These are phyloP conservation scores for Salvelinus sp. DNA, from an alignment of 2,113 vertebrate genomes.

Conservation along the genomic window DNA sequence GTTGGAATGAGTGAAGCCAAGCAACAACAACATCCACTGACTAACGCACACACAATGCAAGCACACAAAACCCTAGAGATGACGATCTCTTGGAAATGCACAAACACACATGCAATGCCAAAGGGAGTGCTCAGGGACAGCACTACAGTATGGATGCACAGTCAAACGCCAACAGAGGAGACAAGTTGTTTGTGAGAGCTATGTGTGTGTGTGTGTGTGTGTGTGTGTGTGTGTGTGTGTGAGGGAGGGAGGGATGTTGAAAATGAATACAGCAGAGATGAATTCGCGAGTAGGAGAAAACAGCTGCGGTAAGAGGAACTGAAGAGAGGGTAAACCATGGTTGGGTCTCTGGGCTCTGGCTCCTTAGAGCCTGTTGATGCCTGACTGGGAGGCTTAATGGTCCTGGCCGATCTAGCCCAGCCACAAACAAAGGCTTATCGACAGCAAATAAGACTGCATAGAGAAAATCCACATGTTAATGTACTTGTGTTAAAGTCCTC, in stretches of 20 bases:
- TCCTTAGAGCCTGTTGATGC: background rate
- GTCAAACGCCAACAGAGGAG: background rate
- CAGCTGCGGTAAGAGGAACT: background rate
- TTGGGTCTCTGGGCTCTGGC: background rate
- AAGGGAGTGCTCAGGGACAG: background rate
- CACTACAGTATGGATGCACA: background rate
- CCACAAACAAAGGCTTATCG: background rate
- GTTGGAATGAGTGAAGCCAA: conserved; percentile 60
- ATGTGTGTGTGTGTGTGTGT: background rate
- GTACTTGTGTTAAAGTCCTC: too few species aligned
- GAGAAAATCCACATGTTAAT: too few species aligned
- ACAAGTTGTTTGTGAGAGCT: background rate
- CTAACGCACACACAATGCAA: background rate
- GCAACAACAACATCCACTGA: conserved; percentile 35
- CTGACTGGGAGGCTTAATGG: background rate
- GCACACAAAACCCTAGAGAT: background rate
- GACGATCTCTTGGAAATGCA: background rate
- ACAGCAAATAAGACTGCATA: background rate
- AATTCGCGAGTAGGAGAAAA: conserved; percentile 10
- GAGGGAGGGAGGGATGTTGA: background rate
- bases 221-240: background rate
- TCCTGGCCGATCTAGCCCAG: background rate
- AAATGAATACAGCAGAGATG: conserved; percentile 14
- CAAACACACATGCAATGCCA: conserved; percentile 7
- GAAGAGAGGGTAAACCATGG: conserved; percentile 17